Evolutionary conservation across 1,140 invertebrate genomes (phyloP), one percentile per base, ranked within the genome.

Genomic region (Lasioglossum albipes): DNA sequence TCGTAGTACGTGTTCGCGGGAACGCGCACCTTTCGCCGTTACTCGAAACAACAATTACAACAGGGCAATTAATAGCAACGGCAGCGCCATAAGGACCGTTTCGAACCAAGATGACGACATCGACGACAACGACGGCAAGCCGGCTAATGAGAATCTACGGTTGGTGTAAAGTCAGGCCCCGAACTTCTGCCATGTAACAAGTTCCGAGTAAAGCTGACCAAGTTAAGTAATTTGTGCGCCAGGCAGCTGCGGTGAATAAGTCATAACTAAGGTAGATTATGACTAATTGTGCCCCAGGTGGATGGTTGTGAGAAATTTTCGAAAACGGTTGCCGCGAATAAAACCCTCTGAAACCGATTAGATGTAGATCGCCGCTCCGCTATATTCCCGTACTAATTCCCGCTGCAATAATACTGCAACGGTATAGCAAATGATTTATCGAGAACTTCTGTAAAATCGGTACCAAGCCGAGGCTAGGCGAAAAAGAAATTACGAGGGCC

Each of bases 191-290:
- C 69, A 73, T 65, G 86, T 88, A 89, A 88, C 87, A 88, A 91
- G 87, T 92, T 90, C 87, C 87, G 88, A 84, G 83, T 82, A 89
- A 59, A 88, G 82, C 88, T 92, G 91, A 91, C 89, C 91, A 91
- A 92, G 91, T 93, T 92, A 91, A 92, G 91, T 91, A 91, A 92
- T 92, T 92, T 92, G 91, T 88, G 89, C 90, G 86, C 82, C 81
- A 83, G 82, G 84, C 87, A 89, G 87, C 88, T 86, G 89, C 84
- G 81, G 87, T 89, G 90, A 91, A 92, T 93, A 92, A 93, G 91
- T 92, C 92, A 92, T 93, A 93, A 93, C 91, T 91, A 90, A 92
- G 91, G 90, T 91, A 90, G 90, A 93, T 93, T 93, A 90, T 92
- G 91, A 93, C 91, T 93, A 93, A 93, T 93, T 92, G 89, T 85